A percentile compares a stretch with the other conserved stretches of the same genome.
These are phyloP conservation scores for Phytoseiulus persimilis DNA, from an alignment of 2,888 invertebrate species.

Conservation along the genomic window DNA sequence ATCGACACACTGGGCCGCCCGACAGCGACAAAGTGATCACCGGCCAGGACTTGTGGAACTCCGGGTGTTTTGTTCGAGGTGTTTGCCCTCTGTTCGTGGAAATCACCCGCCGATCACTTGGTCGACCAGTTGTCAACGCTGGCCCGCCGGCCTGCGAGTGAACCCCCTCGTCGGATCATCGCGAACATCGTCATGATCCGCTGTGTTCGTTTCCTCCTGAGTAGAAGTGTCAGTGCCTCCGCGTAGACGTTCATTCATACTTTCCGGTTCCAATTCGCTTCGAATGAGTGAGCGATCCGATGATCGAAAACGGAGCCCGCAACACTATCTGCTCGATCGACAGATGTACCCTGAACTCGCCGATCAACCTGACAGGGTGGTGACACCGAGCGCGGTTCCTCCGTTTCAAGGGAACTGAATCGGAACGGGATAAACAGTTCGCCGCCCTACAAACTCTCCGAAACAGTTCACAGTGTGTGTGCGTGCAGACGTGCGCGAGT, in stretches of 20 bases:
- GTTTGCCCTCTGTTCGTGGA: too few relatives aligned
- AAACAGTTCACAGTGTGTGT: not conserved
- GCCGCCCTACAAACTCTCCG: not conserved
- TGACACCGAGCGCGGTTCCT: not conserved
- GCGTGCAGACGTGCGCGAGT: not conserved
- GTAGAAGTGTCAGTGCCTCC: not conserved
- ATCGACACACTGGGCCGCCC: too few relatives aligned
- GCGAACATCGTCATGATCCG: not conserved
- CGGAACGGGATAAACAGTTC: not conserved
- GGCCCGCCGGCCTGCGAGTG: not conserved
- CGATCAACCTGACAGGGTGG: not conserved
- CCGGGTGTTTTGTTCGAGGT: too few relatives aligned
- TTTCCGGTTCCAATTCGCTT: not conserved
- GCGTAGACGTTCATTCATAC: not conserved
- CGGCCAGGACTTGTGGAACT: too few relatives aligned
- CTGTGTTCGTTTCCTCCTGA: not conserved
- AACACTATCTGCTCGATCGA: not conserved
- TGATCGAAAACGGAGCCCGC: not conserved
- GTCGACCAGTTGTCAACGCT: not conserved
- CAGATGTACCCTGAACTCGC: not conserved
- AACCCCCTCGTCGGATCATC: not conserved
- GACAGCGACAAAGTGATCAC: too few relatives aligned
- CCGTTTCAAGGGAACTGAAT: not conserved
- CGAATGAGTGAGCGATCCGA: not conserved
- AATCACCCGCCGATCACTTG: not conserved